Evolutionary conservation across 2,113 vertebrate species (phyloP), one percentile per base, ranked within the genome.

Genomic region (Orientallactaga bullata): DNA sequence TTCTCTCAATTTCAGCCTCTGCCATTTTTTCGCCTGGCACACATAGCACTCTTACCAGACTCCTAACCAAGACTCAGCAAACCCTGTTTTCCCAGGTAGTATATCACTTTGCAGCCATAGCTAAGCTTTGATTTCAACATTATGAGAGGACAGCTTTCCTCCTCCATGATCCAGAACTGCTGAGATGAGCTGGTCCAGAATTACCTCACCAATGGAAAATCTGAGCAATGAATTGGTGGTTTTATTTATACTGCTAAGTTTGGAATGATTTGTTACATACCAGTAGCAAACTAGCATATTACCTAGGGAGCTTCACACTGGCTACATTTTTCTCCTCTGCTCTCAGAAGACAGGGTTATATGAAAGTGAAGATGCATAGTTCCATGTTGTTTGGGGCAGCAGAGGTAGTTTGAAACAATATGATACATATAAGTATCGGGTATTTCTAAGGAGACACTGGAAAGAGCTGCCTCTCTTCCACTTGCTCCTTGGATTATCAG

Each of bases 161-260:
- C 2, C 9, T n/a, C n/a, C 66, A 37, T 68, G 47, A 91, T 23
- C 28, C 66, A 87, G 39, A 88, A 74, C 20, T 72, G 35, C 28
- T 60, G 26, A 89, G 55, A 18, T 89, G 83, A 78, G 16, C 58
- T 74, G 24, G 63, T 58, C 51, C 21, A 58, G 47, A 90, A 88
- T 78, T 69, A 55, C 30, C 74, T 51, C 32, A 23, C 21, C 32
- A 47, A 51, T 30, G 65, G 55, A 89, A 93, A 91, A 89, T 68
- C 7, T 55, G 4, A 37, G 6, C 71, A 39, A 73, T 55, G 39
- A 71, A 73, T 76, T 17, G 30, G 60, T 42, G 47, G 51, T 87
- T 93, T 90, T 82, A 61, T 90, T 90, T 73, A 92, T 78, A 37
- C 23, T 85, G 58, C 55, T 35, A 63, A 4, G 77, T 96, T 94